These are phyloP conservation scores for Choloepus hoffmanni DNA, from an alignment of 2,113 vertebrate genomes.

Conservation along the genomic window DNA sequence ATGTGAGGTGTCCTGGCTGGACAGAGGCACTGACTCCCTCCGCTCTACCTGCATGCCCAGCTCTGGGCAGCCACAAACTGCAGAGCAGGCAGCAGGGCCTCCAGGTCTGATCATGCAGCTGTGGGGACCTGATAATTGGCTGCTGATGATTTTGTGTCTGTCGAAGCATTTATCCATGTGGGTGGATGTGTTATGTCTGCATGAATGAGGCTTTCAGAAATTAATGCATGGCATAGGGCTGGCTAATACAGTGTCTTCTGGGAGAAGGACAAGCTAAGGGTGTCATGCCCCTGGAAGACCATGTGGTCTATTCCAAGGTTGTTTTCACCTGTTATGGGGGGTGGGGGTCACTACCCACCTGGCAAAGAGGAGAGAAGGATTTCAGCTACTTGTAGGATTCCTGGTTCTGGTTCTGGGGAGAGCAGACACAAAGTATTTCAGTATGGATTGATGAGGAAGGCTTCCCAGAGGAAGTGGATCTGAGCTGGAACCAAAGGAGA, in stretches of 20 bases:
- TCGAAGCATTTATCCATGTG: slow-evolving; percentile 83
- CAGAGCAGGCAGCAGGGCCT: slow-evolving; percentile 71
- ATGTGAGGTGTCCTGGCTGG: not conserved
- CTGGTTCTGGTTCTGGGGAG: not conserved
- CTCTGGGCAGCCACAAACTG: slow-evolving; percentile 62
- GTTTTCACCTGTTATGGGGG: not conserved
- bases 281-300: not conserved
- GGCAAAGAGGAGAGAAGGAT: not conserved
- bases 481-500: slow-evolving; percentile 8
- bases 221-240: slow-evolving; percentile 71
- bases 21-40: not conserved
- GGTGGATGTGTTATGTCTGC: slow-evolving; percentile 85
- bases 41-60: not conserved
- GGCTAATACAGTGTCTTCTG: slow-evolving; percentile 57
- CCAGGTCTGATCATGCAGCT: slow-evolving; percentile 80
- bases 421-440: not conserved
- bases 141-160: slow-evolving; percentile 85
- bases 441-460: not conserved
- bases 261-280: not conserved
- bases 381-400: not conserved
- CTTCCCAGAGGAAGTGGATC: slow-evolving; percentile 7
- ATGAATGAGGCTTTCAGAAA: slow-evolving; percentile 83
- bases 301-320: not conserved
- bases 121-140: slow-evolving; percentile 83
- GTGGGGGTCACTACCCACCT: not conserved